Evolutionary conservation across 2,113 vertebrate genomes (phyloP).

Genomic region (Syngnathus typhle): DNA sequence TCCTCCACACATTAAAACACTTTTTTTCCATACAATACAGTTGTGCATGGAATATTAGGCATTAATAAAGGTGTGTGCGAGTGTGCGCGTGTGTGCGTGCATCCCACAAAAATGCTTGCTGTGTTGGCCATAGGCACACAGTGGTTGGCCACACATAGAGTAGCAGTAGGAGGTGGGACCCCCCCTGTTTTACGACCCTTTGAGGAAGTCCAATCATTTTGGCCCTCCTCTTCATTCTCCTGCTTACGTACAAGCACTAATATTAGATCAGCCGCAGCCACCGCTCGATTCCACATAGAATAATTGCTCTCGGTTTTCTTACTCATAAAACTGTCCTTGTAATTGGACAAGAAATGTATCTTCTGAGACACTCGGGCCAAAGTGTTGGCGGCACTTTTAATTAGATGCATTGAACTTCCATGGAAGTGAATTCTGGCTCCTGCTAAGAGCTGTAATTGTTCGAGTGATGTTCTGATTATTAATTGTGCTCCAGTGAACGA

Average conservation of each 20-base stretch:
- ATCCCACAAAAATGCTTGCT: constrained; percentile 50
- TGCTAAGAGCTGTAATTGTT: constrained; percentile 84
- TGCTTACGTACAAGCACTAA: constrained; percentile 59
- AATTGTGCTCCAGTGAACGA: constrained; percentile 86
- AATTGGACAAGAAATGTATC: constrained; percentile 62
- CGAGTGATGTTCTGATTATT: constrained; percentile 89
- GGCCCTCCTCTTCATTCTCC: constrained; percentile 52
- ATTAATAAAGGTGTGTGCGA: not conserved
- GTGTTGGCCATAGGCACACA: constrained; percentile 60
- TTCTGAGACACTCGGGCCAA: constrained; percentile 61
- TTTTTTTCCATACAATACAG: not conserved
- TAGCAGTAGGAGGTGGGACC: constrained; percentile 57
- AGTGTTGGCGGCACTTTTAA: constrained; percentile 67
- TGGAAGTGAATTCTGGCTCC: constrained; percentile 68
- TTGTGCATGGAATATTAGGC: constrained; percentile 26
- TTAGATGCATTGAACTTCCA: constrained; percentile 70
- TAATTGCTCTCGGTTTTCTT: constrained; percentile 68
- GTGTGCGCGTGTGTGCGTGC: constrained; percentile 20
- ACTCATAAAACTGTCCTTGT: constrained; percentile 70
- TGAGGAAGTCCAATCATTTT: constrained; percentile 49
- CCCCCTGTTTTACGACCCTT: constrained; percentile 58
- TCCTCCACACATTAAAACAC: not conserved
- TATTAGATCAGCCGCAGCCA: constrained; percentile 64
- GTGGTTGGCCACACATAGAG: constrained; percentile 72
- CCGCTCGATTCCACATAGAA: constrained; percentile 67